These are phyloP conservation scores for Myotis pilosus DNA, from an alignment of 2,797 vertebrate genomes.

Conservation along the genomic window DNA sequence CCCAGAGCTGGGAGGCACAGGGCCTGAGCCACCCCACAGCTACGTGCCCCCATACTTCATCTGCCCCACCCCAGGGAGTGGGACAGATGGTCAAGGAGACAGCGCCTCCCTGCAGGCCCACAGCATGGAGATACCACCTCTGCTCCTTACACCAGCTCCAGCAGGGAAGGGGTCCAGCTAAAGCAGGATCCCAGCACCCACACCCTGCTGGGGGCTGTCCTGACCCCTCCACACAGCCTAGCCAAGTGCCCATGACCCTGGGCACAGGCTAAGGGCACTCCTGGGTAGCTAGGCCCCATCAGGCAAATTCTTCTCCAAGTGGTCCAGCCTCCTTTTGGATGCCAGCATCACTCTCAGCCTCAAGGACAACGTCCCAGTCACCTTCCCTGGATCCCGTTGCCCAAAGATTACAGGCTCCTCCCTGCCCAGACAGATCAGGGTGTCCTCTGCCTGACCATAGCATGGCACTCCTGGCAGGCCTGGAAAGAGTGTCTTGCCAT, in stretches of 20 bases:
- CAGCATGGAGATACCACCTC: background rate
- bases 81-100: background rate
- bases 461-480: background rate
- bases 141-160: background rate
- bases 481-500: background rate
- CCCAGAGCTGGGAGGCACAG: background rate
- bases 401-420: background rate
- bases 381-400: background rate
- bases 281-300: background rate
- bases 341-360: background rate
- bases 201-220: background rate
- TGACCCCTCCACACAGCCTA: background rate
- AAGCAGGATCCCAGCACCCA: background rate
- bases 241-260: background rate
- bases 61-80: background rate
- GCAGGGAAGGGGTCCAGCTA: background rate
- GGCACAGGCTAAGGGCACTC: background rate
- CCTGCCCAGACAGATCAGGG: background rate
- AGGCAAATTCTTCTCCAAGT: background rate
- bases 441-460: background rate
- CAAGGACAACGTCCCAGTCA: background rate
- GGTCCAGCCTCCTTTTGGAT: background rate
- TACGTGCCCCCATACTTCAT: background rate
- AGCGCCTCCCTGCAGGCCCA: background rate
- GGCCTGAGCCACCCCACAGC: background rate